Evolutionary conservation across 2,888 invertebrate genomes (phyloP).

Genomic region (Epistrophella euchroma): DNA sequence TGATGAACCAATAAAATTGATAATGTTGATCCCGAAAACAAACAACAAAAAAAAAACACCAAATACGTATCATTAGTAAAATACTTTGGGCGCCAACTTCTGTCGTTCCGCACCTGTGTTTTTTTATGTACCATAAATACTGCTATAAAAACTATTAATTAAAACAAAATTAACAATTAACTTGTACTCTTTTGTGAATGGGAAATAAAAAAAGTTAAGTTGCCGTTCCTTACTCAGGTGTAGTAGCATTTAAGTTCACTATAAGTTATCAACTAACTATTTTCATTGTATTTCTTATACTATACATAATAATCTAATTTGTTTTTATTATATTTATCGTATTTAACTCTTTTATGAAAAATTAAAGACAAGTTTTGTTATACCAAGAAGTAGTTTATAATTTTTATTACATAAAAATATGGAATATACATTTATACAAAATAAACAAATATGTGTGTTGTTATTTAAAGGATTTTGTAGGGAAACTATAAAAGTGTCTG

Average conservation of each 20-base stretch:
- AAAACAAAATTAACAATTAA: slow-evolving; percentile 22
- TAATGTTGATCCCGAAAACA: neutral
- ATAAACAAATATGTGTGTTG: slow-evolving; percentile 22
- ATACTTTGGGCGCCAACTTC: slow-evolving; percentile 24
- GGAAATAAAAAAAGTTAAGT: slow-evolving; percentile 58
- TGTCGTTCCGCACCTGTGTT: slow-evolving; percentile 38
- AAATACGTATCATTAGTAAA: slow-evolving; percentile 73
- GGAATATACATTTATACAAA: slow-evolving; percentile 74
- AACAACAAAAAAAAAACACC: slow-evolving; percentile 51
- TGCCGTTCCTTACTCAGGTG: slow-evolving; percentile 76
- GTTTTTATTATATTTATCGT: slow-evolving; percentile 20
- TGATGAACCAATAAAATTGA: neutral
- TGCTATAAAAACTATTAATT: slow-evolving; percentile 31
- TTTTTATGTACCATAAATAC: slow-evolving; percentile 63
- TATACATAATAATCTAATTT: neutral
- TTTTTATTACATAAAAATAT: slow-evolving; percentile 64
- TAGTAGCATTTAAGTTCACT: slow-evolving; percentile 63
- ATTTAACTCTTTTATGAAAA: slow-evolving; percentile 42
- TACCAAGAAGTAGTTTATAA: slow-evolving; percentile 65
- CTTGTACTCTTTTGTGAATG: slow-evolving; percentile 27
- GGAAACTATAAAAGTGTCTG: no score
- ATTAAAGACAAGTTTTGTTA: slow-evolving; percentile 46
- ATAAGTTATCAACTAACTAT: slow-evolving; percentile 42
- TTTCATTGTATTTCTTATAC: slow-evolving; percentile 34
- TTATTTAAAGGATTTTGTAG: neutral